phyloP scores from a whole-genome alignment of 2,888 invertebrate species.

The Dendrolimus pini region DNA sequence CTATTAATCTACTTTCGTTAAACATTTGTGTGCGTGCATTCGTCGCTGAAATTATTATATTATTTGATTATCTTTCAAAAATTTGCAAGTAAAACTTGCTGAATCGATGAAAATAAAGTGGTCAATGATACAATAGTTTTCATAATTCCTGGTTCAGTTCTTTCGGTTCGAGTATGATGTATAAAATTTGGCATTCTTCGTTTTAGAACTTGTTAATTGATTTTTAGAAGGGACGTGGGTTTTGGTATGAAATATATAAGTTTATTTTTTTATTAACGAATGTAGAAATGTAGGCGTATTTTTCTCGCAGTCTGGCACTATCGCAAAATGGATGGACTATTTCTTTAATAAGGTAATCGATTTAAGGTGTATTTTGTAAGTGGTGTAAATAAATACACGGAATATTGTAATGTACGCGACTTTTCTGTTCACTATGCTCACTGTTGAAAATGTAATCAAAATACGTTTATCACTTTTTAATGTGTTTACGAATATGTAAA shows the following conservation, averaged over 20 bases:
- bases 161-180: constrained; percentile 1
- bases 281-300: constrained; percentile 40
- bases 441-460: background rate
- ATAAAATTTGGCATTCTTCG: constrained; percentile 4
- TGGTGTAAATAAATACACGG: constrained; percentile 68
- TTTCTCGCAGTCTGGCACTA: constrained; percentile 53
- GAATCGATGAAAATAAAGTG: no score
- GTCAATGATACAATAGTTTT: no score
- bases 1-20: no score
- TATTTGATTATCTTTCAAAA: no score
- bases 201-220: constrained; percentile 12
- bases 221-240: constrained; percentile 8
- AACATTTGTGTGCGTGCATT: no score
- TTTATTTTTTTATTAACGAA: constrained; percentile 36
- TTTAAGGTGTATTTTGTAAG: constrained; percentile 58
- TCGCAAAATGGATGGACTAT: constrained; percentile 46
- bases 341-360: constrained; percentile 40
- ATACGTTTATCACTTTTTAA: background rate
- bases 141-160: no score
- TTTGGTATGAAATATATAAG: constrained; percentile 16
- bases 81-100: no score
- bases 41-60: no score
- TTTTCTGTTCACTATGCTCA: background rate
- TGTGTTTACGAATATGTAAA: background rate
- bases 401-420: constrained; percentile 13